phyloP scores from a whole-genome alignment of 1,140 invertebrate species.

The Pogonomyrmex barbatus region DNA sequence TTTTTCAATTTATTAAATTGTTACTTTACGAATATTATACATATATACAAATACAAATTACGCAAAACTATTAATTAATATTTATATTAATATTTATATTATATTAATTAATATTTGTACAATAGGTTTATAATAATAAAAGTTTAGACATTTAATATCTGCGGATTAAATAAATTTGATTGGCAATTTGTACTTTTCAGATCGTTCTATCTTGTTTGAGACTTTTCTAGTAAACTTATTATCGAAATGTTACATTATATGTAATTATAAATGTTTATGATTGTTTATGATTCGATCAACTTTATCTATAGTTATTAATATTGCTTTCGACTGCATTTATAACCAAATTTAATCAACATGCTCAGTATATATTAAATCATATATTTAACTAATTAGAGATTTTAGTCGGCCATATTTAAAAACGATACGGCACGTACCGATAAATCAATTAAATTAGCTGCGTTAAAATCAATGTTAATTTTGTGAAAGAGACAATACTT shows the following conservation, averaged over 20 bases:
- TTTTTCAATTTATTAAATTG: background rate
- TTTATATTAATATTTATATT: too few species aligned
- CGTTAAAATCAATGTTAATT: conserved; percentile 8
- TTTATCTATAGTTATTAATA: background rate
- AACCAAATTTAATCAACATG: background rate
- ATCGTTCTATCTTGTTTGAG: background rate
- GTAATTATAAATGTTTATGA: background rate
- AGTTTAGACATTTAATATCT: background rate
- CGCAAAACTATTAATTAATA: background rate
- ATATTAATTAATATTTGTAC: too few species aligned
- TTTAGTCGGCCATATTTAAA: background rate
- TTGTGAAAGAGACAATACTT: background rate
- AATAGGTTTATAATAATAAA: too few species aligned
- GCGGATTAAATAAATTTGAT: background rate
- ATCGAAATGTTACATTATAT: background rate
- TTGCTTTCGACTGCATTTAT: background rate
- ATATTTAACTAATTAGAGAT: background rate
- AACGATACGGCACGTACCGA: background rate
- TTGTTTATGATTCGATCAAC: background rate
- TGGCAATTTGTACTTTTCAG: background rate
- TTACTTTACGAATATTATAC: background rate
- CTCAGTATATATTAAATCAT: background rate
- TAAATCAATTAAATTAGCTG: background rate
- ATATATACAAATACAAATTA: background rate
- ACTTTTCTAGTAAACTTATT: background rate